Base-by-base conservation (phyloP, 2,797 vertebrate genomes). In the Alouatta caraya region DNA sequence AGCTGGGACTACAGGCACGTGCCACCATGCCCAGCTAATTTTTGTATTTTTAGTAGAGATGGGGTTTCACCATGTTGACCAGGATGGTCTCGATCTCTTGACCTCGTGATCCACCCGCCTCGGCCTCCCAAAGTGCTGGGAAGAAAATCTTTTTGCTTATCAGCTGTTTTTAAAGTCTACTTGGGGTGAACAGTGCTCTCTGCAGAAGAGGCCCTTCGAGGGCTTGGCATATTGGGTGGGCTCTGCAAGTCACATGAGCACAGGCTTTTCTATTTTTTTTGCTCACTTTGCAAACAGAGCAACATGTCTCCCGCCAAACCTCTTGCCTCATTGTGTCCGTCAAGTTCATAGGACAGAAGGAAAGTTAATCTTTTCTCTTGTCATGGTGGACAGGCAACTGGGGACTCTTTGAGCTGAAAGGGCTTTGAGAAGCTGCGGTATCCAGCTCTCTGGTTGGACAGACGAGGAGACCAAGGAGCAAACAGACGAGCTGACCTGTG, bases 121-220 rank as follows among this genome's bases (percentile, higher is more conserved):
- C n/a, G n/a, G n/a, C n/a, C n/a, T n/a, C n/a, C n/a, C n/a, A n/a
- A n/a, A n/a, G n/a, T n/a, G n/a, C n/a, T n/a, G n/a, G n/a, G n/a
- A n/a, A n/a, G n/a, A n/a, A 97, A 98, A 95, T 94, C 81, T 98
- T 95, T 98, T 98, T 67, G 83, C 96, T 95, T 97, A 57, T 98
- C 97, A 42, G 85, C 96, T 98, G 93, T 97, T 97, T 98, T 97
- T 96, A 95, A 98, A 97, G 97, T 98, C 97, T 97, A 26, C 64
- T 81, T 93, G 80, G 94, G 97, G 93, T 88, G 93, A 97, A 95
- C 82, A 94, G 94, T 75, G 1, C 94, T 96, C 97, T 97, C 96
- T 94, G 97, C 93, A 64, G 97, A 98, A 97, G 84, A 88, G 70
- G 92, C 97, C 93, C 97, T 98, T 94, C 13, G 80, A 82, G 97